Percentiles rank a stretch among this genome's conserved stretches.
Evolutionary conservation across 2,797 vertebrate genomes (phyloP).

Genomic region (Lagodon rhomboides): DNA sequence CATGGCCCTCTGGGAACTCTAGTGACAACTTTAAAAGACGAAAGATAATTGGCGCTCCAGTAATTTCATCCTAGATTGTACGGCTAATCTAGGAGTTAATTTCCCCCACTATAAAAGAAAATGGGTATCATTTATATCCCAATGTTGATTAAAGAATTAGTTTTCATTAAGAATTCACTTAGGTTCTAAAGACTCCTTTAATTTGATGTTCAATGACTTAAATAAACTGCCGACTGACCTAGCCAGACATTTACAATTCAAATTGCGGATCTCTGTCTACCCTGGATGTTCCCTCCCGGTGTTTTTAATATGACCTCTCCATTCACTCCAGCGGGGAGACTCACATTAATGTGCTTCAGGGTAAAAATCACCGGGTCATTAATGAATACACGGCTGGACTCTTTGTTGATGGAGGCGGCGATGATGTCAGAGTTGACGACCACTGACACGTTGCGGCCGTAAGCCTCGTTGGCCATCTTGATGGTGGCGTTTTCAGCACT

Average conservation of each 20-base stretch:
- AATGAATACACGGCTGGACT: slow-evolving; percentile 98
- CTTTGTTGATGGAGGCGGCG: slow-evolving; percentile 98
- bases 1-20: slow-evolving; percentile 83
- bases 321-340: slow-evolving; percentile 82
- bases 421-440: slow-evolving; percentile 98
- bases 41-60: slow-evolving; percentile 89
- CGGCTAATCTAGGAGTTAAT: slow-evolving; percentile 95
- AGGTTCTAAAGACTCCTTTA: slow-evolving; percentile 96
- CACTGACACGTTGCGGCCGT: slow-evolving; percentile 92
- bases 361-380: slow-evolving; percentile 98
- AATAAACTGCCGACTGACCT: slow-evolving; percentile 93
- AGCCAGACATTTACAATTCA: slow-evolving; percentile 91
- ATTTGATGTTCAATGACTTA: slow-evolving; percentile 97
- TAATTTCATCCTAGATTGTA: slow-evolving; percentile 89
- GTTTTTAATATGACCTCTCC: slow-evolving; percentile 82
- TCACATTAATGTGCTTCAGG: slow-evolving; percentile 97
- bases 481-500: slow-evolving; percentile 97
- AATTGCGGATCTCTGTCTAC: slow-evolving; percentile 84
- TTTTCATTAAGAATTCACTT: slow-evolving; percentile 99
- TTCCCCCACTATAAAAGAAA: slow-evolving; percentile 92
- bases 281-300: slow-evolving; percentile 79
- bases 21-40: slow-evolving; percentile 87
- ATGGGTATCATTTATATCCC: slow-evolving; percentile 95
- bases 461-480: slow-evolving; percentile 90
- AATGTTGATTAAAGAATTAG: slow-evolving; percentile 99